Base-by-base conservation (phyloP, 2,113 vertebrate species). In the Nannospalax galili region DNA sequence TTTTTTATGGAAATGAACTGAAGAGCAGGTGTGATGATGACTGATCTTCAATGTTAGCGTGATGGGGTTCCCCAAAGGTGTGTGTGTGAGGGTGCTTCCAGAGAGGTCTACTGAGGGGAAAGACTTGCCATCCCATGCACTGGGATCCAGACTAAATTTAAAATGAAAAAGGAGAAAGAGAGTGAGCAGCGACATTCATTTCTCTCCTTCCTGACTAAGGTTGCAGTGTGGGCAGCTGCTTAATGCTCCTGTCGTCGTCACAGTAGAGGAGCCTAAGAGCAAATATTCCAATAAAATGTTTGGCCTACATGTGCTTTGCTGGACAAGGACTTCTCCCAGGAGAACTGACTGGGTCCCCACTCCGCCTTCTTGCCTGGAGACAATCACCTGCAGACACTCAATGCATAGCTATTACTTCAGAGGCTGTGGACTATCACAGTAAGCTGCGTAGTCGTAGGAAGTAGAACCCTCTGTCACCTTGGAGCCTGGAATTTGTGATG, bases 391-490 rank as follows among this genome's bases (percentile, higher is more conserved):
- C 48, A 89, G 69, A 85, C 1, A 56, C 35, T 28, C 69, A 42
- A 20, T 5, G 58, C 75, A 62, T 22, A 79, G 58, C 24, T 28
- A 69, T 7, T 56, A 10, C 84, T 69, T 56, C 58, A 82, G 87
- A 79, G 48, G 28, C 26, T 45, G 15, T 9, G 17, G 9, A 11
- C 16, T 45, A 2, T 52, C 52, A 40, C 6, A 35, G 9, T 5
- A 28, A 77, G 42, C 5, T 8, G 35, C 30, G 6, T 30, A 35
- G 35, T 56, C 15, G 20, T 12, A 37, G 12, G 11, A 56, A 67
- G 40, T 28, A 16, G 0, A 19, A 20, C 17, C 19, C 24, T n/a
- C 5, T 67, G 52, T 14, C 26, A 37, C 52, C 6, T 1, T 4
- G 37, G 56, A 65, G 64, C 30, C 58, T 74, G 30, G 0, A 5